Evolutionary conservation across 2,797 vertebrate species (phyloP).

Genomic region (Psittacula derbiana): DNA sequence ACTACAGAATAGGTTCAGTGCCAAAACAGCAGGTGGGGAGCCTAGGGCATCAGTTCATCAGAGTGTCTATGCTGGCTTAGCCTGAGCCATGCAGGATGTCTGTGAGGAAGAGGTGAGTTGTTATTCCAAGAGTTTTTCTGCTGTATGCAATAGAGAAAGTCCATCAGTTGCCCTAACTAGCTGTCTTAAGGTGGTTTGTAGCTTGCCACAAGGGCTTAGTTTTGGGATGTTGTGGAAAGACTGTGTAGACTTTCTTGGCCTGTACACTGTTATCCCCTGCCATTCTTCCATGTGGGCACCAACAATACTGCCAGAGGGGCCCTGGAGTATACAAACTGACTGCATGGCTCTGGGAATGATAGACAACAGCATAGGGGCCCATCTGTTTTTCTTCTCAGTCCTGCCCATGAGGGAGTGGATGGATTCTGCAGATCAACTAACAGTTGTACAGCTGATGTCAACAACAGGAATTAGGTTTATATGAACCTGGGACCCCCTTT

Average conservation of each 20-base stretch:
- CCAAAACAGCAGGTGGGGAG: background rate
- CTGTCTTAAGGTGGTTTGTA: background rate
- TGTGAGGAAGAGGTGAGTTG: background rate
- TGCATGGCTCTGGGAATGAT: background rate
- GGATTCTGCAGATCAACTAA: background rate
- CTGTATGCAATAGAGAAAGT: background rate
- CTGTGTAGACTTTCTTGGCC: background rate
- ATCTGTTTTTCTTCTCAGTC: background rate
- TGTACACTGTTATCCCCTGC: background rate
- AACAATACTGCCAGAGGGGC: background rate
- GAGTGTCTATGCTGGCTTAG: background rate
- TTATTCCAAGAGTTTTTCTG: background rate
- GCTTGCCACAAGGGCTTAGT: background rate
- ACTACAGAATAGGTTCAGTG: background rate
- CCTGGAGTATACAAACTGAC: background rate
- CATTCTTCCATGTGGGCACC: background rate
- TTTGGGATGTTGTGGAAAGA: background rate
- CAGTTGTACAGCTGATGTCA: background rate
- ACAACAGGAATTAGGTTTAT: background rate
- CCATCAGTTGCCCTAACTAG: background rate
- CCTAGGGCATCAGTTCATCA: background rate
- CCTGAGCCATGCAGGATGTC: background rate
- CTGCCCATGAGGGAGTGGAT: background rate
- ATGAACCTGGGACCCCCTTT: background rate
- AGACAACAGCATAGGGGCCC: background rate